Evolutionary conservation across 2,113 vertebrate species (phyloP), one percentile per base, ranked within the genome.

Genomic region (Colossoma macropomum): DNA sequence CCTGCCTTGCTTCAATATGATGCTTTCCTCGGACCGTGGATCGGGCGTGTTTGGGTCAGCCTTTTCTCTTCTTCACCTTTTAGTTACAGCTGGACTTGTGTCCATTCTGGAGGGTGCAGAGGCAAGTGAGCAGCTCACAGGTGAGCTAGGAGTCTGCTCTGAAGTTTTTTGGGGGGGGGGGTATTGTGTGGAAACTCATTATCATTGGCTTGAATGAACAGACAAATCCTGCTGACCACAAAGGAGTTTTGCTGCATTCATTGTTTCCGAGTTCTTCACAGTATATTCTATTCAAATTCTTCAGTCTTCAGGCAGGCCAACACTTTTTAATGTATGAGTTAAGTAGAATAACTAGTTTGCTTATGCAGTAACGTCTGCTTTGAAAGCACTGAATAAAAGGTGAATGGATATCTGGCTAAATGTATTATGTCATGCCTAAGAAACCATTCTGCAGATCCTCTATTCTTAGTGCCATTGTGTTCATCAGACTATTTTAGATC

Each of bases 31-130:
- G 73, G 72, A 86, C 75, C 66, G 81, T 84, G 82, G 88, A 84
- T 71, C 86, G 59, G 75, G 74, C 80, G 79, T 86, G 30, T 77
- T 41, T 28, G 89, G 89, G 84, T 89, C 59, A 80, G 85, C 90
- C 81, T 72, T 79, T 52, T 89, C 84, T 85, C 81, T 71, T 80
- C 62, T 87, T 50, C 86, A 82, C 88, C 65, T 90, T 73, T 48
- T 92, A 59, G 4, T 92, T 71, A 86, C 87, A n/a, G 83, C 88
- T 77, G 87, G 79, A 19, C 86, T 94, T 32, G 87, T 93, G 62
- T 38, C 85, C 62, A 38, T 89, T 48, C 86, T 91, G 83, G 83
- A 77, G 71, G 85, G 15, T 82, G 84, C 88, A 90, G 86, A 23
- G 13, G 12, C 90, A 10, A 59, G 75, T 59, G 30, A 87, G 63